A percentile compares a stretch with the other conserved stretches of the same genome.
These are phyloP conservation scores for Coelopa frigida DNA, from an alignment of 1,140 invertebrate species.

Conservation along the genomic window DNA sequence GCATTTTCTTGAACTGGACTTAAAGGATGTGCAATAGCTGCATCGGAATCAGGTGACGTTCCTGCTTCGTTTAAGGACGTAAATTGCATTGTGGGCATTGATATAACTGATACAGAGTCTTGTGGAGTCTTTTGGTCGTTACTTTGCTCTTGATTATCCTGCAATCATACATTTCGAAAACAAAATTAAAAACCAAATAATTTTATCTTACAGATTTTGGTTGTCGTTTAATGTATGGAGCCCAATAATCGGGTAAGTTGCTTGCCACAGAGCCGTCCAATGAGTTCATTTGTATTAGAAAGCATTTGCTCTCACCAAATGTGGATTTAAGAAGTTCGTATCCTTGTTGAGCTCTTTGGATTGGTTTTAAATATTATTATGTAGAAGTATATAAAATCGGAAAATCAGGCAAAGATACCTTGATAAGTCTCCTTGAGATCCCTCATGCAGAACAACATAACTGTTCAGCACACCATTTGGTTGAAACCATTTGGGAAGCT, in stretches of 20 bases:
- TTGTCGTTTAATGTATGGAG: conserved; percentile 62
- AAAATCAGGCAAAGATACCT: conserved; percentile 16
- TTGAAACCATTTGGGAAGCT: conserved; percentile 86
- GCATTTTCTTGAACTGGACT: conserved; percentile 50
- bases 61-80: conserved; percentile 25
- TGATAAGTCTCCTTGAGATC: conserved; percentile 37
- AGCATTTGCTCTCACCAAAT: conserved; percentile 78
- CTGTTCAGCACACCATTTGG: conserved; percentile 73
- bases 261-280: conserved; percentile 46
- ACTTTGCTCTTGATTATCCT: conserved; percentile 36
- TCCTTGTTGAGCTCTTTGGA: conserved; percentile 65
- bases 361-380: not conserved
- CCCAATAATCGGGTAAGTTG: conserved; percentile 75
- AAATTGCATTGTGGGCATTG: conserved; percentile 48
- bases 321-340: conserved; percentile 78
- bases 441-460: conserved; percentile 86
- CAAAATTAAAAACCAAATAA: conserved; percentile 4
- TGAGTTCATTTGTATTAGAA: conserved; percentile 83
- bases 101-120: conserved; percentile 48
- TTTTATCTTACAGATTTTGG: conserved; percentile 45
- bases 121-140: conserved; percentile 56
- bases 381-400: conserved; percentile 23
- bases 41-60: conserved; percentile 21
- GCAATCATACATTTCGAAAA: conserved; percentile 6
- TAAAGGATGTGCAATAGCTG: conserved; percentile 52